phyloP scores from a whole-genome alignment of 2,113 vertebrate genomes.

The Ceyx margarethae region DNA sequence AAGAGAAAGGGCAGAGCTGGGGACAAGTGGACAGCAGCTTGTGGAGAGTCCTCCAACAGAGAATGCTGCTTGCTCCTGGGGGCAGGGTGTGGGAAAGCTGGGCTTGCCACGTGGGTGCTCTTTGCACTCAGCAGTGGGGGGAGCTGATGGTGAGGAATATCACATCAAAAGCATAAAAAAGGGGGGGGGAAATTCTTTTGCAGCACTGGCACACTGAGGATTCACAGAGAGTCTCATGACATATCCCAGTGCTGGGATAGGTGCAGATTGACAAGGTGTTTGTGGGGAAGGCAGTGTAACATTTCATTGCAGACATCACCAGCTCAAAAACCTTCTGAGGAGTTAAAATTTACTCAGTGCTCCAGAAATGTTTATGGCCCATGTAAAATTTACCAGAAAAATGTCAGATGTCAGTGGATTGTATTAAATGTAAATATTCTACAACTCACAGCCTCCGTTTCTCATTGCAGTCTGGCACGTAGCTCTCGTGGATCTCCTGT shows the following conservation, averaged over 20 bases:
- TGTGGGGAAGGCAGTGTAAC: neutral
- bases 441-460: neutral
- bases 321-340: neutral
- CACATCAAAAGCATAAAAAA: neutral
- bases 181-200: neutral
- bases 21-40: rapidly evolving
- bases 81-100: neutral
- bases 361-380: conserved; percentile 56
- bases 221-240: neutral
- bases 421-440: conserved; percentile 71
- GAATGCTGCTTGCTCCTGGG: neutral
- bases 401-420: conserved; percentile 63
- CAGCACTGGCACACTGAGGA: rapidly evolving
- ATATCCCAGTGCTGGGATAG: neutral
- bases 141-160: neutral
- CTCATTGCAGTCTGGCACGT: conserved; percentile 28
- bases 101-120: neutral
- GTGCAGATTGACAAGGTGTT: neutral
- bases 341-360: conserved; percentile 65
- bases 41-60: neutral
- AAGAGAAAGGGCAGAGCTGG: rapidly evolving
- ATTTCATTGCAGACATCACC: neutral
- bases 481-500: neutral
- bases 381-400: conserved; percentile 65
- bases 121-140: rapidly evolving